Evolutionary conservation across 2,888 invertebrate species (phyloP).

Genomic region (Cyrtodaria siliqua): DNA sequence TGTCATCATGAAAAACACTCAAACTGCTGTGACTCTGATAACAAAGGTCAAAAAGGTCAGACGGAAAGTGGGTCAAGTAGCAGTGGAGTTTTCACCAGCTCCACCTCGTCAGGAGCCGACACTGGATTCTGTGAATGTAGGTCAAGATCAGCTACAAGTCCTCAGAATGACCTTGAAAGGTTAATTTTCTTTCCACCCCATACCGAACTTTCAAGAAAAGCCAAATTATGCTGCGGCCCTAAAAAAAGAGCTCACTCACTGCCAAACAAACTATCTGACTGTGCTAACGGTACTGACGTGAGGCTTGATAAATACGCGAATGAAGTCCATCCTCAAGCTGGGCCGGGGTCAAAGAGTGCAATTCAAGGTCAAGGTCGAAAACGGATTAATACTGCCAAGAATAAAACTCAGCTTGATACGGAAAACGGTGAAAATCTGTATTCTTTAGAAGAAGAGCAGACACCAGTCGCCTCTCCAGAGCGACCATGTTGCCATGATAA

Average conservation of each 20-base stretch:
- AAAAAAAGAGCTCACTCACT: constrained; percentile 53
- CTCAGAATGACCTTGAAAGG: constrained; percentile 73
- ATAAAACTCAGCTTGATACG: constrained; percentile 11
- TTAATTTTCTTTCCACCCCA: constrained; percentile 80
- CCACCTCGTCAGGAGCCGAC: constrained; percentile 76
- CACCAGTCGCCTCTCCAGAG: constrained; percentile 74
- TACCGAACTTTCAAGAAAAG: constrained; percentile 61
- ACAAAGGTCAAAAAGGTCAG: constrained; percentile 19
- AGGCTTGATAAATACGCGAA: constrained; percentile 68
- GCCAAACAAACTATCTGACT: constrained; percentile 46
- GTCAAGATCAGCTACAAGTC: constrained; percentile 61
- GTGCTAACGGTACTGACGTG: constrained; percentile 31
- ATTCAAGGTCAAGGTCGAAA: constrained; percentile 37
- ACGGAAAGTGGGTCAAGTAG: constrained; percentile 71
- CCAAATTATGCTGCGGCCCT: constrained; percentile 44
- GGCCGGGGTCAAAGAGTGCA: constrained; percentile 41
- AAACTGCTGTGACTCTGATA: constrained; percentile 2
- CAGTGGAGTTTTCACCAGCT: constrained; percentile 76
- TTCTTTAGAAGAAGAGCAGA: constrained; percentile 75
- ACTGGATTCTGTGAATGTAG: constrained; percentile 72
- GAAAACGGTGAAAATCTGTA: constrained; percentile 69
- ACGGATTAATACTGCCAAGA: constrained; percentile 40
- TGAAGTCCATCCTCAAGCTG: constrained; percentile 62
- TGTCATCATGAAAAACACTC: constrained; percentile 19
- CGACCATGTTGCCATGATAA: constrained; percentile 62